Evolutionary conservation across 2,797 vertebrate species (phyloP).

Genomic region (Phoeniculus purpureus): DNA sequence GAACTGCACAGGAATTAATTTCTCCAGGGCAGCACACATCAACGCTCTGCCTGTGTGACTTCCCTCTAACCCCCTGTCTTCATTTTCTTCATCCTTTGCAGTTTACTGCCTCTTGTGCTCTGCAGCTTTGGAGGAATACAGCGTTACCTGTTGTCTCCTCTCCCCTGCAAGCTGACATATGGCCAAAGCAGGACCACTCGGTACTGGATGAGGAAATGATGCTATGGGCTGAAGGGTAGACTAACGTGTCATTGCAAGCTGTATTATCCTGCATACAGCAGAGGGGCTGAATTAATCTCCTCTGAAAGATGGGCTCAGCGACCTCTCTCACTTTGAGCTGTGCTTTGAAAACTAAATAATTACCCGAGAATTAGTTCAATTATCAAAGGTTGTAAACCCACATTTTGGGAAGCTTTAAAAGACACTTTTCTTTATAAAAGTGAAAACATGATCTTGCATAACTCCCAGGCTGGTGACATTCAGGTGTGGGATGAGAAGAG

Average conservation of each 20-base stretch:
- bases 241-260: background rate
- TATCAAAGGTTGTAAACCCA: background rate
- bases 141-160: background rate
- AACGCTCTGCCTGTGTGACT: background rate
- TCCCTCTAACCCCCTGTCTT: background rate
- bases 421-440: background rate
- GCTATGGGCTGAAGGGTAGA: background rate
- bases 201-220: background rate
- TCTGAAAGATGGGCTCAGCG: background rate
- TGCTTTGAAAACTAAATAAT: background rate
- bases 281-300: background rate
- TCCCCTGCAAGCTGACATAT: background rate
- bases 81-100: background rate
- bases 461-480: background rate
- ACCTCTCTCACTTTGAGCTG: background rate
- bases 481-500: constrained; percentile 1
- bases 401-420: background rate
- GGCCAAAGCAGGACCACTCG: background rate
- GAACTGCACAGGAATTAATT: background rate
- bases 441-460: constrained; percentile 4
- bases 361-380: background rate
- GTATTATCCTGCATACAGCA: background rate
- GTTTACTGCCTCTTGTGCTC: background rate
- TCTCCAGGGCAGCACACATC: background rate
- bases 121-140: background rate